phyloP scores from a whole-genome alignment of 2,113 vertebrate species.

The Dicentrarchus labrax region DNA sequence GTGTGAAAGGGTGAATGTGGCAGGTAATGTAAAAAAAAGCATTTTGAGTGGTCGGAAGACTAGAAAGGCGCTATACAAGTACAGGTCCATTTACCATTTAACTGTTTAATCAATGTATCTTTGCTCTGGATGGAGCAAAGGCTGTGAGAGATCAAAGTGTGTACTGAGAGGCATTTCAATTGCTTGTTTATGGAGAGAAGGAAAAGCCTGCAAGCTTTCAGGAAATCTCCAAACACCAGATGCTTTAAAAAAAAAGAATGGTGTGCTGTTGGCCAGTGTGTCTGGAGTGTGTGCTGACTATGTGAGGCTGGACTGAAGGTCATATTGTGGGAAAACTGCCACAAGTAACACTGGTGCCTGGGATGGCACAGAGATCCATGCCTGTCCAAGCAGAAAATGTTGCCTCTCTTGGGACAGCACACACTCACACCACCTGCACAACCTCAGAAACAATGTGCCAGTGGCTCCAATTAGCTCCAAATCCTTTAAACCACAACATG shows the following conservation, averaged over 20 bases:
- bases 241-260: background rate
- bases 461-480: background rate
- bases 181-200: background rate
- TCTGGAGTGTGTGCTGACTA: slow-evolving; percentile 17
- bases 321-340: slow-evolving; percentile 53
- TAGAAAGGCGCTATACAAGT: no score
- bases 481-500: slow-evolving; percentile 3
- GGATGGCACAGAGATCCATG: slow-evolving; percentile 39
- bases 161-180: background rate
- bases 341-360: slow-evolving; percentile 45
- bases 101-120: slow-evolving; percentile 22
- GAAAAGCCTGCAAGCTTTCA: slow-evolving; percentile 27
- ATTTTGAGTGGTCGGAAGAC: no score
- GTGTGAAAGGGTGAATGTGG: no score
- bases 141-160: background rate
- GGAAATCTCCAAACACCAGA: slow-evolving; percentile 31
- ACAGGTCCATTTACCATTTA: no score
- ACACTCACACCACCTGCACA: slow-evolving; percentile 40
- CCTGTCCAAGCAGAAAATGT: slow-evolving; percentile 77
- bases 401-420: slow-evolving; percentile 58
- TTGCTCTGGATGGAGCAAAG: background rate
- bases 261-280: slow-evolving; percentile 2
- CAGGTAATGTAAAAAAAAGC: no score
- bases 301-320: slow-evolving; percentile 56
- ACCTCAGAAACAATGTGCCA: slow-evolving; percentile 10